Conservation (phyloP, 2,888 invertebrate genomes). For the Meloe dianella region DNA sequence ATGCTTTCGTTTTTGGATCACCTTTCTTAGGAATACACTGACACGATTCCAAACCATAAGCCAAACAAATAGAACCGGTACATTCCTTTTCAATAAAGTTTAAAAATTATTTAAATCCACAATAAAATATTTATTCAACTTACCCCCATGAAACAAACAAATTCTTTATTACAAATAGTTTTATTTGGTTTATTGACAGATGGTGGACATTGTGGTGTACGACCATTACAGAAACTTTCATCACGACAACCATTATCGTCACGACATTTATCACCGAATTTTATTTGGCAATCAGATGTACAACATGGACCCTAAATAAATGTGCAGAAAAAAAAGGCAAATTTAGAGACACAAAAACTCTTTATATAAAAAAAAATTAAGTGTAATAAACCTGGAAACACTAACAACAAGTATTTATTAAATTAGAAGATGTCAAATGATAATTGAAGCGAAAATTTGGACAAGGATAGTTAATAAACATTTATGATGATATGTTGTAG, state of each 20-base stretch:
- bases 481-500: too few species aligned
- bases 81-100: slow-evolving; percentile 84
- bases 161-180: slow-evolving; percentile 95
- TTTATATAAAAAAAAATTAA: too few species aligned
- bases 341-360: too few species aligned
- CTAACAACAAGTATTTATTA: too few species aligned
- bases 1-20: slow-evolving; percentile 84
- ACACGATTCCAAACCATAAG: slow-evolving; percentile 95
- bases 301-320: slow-evolving; percentile 97
- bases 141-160: slow-evolving; percentile 96
- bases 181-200: slow-evolving; percentile 92
- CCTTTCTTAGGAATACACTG: slow-evolving; percentile 83
- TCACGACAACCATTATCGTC: slow-evolving; percentile 94
- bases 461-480: too few species aligned
- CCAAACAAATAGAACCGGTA: slow-evolving; percentile 96
- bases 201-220: slow-evolving; percentile 88
- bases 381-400: too few species aligned
- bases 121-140: slow-evolving; percentile 54
- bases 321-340: too few species aligned
- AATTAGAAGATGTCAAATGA: too few species aligned
- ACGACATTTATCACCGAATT: slow-evolving; percentile 87
- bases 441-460: too few species aligned
- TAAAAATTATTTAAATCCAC: neutral
- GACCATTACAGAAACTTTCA: slow-evolving; percentile 90
- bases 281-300: slow-evolving; percentile 81